phyloP scores from a whole-genome alignment of 2,113 vertebrate species.

The Onychorhynchus coronatus region DNA sequence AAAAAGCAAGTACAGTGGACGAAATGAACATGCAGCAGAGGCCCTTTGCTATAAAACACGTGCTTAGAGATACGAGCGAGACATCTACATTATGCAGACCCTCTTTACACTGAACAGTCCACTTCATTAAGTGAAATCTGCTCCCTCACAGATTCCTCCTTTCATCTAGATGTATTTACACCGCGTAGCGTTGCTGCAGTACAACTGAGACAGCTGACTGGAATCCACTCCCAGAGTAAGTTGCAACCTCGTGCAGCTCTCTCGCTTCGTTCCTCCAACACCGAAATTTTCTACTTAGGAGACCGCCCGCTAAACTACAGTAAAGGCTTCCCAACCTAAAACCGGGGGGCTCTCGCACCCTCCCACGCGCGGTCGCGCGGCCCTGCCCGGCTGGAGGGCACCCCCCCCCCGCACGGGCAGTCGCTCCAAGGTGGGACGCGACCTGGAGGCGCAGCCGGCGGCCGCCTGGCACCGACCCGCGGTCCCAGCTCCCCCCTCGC shows the following conservation, averaged over 20 bases:
- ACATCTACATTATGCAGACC: neutral
- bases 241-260: neutral
- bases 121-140: neutral
- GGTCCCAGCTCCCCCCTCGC: neutral
- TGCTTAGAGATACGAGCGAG: neutral
- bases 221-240: neutral
- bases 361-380: neutral
- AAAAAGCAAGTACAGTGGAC: neutral
- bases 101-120: neutral
- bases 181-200: accelerated
- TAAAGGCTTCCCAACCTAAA: neutral
- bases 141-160: neutral
- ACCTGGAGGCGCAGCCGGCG: neutral
- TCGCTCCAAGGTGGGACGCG: neutral
- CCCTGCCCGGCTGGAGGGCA: too few species aligned
- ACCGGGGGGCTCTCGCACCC: neutral
- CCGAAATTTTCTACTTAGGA: accelerated
- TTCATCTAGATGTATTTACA: neutral
- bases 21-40: neutral
- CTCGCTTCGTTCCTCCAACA: neutral
- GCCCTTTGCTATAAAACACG: neutral
- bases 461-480: neutral
- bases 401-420: too few species aligned
- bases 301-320: neutral
- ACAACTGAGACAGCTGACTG: neutral